Evolutionary conservation across 2,113 vertebrate genomes (phyloP).

Genomic region (Ondatra zibethicus): DNA sequence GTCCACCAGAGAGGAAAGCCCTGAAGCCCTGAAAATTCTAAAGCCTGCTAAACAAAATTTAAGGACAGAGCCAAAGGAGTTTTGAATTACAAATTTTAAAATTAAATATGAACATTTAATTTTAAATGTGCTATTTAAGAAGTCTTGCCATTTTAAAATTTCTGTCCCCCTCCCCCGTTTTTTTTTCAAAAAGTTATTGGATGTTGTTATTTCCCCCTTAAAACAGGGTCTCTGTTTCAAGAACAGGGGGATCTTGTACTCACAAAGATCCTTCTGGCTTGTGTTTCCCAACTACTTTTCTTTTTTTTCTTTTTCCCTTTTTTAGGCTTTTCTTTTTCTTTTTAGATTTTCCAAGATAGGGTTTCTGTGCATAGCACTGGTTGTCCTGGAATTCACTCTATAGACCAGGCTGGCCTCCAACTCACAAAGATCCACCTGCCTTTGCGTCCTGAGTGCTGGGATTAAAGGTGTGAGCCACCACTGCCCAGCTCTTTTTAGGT

Average conservation of each 20-base stretch:
- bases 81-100: not conserved
- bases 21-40: not conserved
- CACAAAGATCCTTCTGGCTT: not conserved
- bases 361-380: no score
- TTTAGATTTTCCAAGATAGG: no score
- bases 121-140: not conserved
- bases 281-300: not conserved
- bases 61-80: not conserved
- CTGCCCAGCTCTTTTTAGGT: no score
- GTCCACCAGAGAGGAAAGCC: not conserved
- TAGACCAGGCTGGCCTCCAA: no score
- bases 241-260: not conserved
- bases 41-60: not conserved
- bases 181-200: not conserved
- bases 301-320: not conserved
- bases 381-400: no score
- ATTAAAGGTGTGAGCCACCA: no score
- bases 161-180: not conserved
- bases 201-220: not conserved
- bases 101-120: not conserved
- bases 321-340: not conserved
- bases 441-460: no score
- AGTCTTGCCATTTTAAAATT: slow-evolving; percentile 5
- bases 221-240: not conserved
- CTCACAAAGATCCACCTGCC: no score